Conservation (phyloP, 2,113 vertebrate genomes). For the Cinclus mexicanus region DNA sequence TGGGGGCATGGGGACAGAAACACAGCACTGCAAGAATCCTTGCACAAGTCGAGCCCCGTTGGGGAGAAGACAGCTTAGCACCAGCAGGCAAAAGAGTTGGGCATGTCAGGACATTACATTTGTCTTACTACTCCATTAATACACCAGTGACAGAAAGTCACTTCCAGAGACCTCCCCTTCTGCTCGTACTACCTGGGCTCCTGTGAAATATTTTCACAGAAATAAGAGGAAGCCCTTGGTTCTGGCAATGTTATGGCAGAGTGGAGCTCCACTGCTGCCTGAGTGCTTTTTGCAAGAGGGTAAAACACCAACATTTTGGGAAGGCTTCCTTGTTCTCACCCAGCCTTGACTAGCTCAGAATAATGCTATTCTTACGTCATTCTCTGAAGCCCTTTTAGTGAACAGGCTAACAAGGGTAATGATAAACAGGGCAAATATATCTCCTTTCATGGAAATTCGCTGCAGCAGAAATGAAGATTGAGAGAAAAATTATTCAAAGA, state of each 20-base stretch:
- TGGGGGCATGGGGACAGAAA: rapidly evolving
- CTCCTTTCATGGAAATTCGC: neutral
- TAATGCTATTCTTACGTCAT: neutral
- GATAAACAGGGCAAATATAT: neutral
- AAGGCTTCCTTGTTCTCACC: neutral
- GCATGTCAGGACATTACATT: neutral
- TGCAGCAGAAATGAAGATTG: neutral
- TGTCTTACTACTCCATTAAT: neutral
- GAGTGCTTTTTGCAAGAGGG: neutral
- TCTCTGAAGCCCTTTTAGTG: neutral
- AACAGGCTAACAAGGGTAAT: neutral
- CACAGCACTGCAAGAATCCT: neutral
- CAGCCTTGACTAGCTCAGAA: neutral
- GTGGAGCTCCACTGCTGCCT: neutral
- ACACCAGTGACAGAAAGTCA: conserved; percentile 45
- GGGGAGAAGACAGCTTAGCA: conserved; percentile 13
- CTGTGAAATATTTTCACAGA: neutral
- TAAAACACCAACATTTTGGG: neutral
- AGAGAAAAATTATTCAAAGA: neutral
- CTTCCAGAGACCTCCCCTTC: conserved; percentile 28
- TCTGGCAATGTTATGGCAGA: rapidly evolving
- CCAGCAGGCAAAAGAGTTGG: neutral
- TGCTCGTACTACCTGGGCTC: conserved; percentile 14
- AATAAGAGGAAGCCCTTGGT: neutral
- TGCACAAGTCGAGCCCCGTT: rapidly evolving